Evolutionary conservation across 2,797 vertebrate genomes (phyloP).

Genomic region (Gobio occitaniae): DNA sequence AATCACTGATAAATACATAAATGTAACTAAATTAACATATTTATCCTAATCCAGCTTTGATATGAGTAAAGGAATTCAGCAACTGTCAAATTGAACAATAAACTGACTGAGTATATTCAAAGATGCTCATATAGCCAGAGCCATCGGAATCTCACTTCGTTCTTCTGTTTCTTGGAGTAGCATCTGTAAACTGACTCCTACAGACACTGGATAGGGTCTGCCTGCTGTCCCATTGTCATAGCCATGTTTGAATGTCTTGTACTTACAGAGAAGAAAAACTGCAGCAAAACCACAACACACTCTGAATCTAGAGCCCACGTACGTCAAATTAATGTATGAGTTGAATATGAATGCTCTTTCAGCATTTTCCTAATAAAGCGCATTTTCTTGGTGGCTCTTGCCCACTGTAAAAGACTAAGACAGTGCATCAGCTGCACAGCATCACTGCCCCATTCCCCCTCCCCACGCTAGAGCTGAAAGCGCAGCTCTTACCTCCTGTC

Average conservation of each 20-base stretch:
- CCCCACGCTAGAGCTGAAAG: conserved; percentile 50
- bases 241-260: conserved; percentile 70
- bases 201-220: conserved; percentile 61
- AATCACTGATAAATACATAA: conserved; percentile 3
- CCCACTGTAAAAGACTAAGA: conserved; percentile 55
- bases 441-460: conserved; percentile 54
- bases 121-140: conserved; percentile 39
- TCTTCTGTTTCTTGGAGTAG: conserved; percentile 64
- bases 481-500: conserved; percentile 78
- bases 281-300: conserved; percentile 65
- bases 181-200: conserved; percentile 80
- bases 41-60: conserved; percentile 5
- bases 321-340: conserved; percentile 42
- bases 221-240: conserved; percentile 61
- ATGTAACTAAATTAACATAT: not conserved
- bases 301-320: conserved; percentile 60
- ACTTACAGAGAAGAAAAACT: conserved; percentile 61
- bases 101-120: conserved; percentile 19
- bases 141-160: conserved; percentile 40
- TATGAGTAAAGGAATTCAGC: conserved; percentile 41
- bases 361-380: conserved; percentile 47
- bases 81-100: conserved; percentile 51
- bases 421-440: conserved; percentile 62
- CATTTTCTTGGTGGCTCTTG: conserved; percentile 53
- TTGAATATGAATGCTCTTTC: conserved; percentile 34